Conservation (phyloP, 2,888 invertebrate genomes). For the Listrodromus nycthemerus region DNA sequence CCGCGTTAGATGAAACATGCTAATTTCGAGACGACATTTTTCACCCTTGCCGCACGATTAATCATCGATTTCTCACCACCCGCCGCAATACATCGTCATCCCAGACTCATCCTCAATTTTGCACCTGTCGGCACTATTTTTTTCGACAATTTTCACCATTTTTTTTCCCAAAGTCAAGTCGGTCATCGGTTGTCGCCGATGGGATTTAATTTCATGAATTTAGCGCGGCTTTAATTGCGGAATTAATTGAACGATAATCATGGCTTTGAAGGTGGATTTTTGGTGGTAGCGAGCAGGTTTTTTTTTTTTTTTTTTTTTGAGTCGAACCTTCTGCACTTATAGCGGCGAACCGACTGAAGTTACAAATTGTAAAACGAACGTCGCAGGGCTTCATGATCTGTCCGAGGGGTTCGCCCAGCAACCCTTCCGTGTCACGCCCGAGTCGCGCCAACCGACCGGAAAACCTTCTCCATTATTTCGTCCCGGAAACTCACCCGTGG, state of each 20-base stretch:
- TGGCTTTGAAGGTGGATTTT: neutral
- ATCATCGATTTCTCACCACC: conserved; percentile 71
- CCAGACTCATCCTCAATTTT: conserved; percentile 42
- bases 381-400: conserved; percentile 31
- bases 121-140: neutral
- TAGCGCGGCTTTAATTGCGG: too few species aligned
- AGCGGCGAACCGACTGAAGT: conserved; percentile 19
- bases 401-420: conserved; percentile 32
- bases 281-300: neutral
- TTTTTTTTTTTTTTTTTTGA: neutral
- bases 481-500: conserved; percentile 24
- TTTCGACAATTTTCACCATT: too few species aligned
- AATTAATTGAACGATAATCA: too few species aligned
- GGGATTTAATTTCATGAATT: too few species aligned
- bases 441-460: conserved; percentile 68
- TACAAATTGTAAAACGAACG: conserved; percentile 47
- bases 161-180: too few species aligned
- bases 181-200: too few species aligned
- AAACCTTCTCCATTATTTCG: conserved; percentile 57
- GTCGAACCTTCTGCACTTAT: neutral
- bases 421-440: conserved; percentile 66
- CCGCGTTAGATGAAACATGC: conserved; percentile 81
- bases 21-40: conserved; percentile 75
- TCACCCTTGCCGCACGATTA: conserved; percentile 69
- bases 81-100: conserved; percentile 50